Base-by-base conservation (phyloP, 2,113 vertebrate genomes). In the Podocnemis expansa region DNA sequence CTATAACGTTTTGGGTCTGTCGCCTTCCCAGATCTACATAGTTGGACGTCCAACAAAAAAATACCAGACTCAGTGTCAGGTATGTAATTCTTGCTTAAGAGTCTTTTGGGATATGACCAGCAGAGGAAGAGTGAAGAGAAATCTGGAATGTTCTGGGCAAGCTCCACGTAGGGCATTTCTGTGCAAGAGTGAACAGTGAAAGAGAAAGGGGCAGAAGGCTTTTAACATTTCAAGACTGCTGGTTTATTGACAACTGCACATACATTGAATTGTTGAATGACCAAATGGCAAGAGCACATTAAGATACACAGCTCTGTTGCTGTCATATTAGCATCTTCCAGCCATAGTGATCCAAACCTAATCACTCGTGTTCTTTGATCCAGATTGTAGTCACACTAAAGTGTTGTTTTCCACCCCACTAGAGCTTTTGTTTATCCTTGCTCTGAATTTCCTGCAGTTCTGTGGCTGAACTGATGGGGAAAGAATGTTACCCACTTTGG, bases 31-130 rank as follows among this genome's bases (percentile, higher is more conserved):
- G 97, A 99, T 99, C 97, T 99, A 99, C 97, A 99, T 99, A 49
- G 99, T 99, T 92, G 99, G 99, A 90, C 98, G 99, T 92, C 98
- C 99, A 60, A 99, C 99, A 54, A 99, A 99, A 98, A 99, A 99
- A 92, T 99, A 99, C 97, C 99, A 99, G 94, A 98, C 98, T 47
- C 99, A 99, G 93, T 99, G 99, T 97, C 99, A 99, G 99, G 99
- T 99, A 97, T 87, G 95, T 92, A 78, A 93, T 38, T 89, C 54
- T 47, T 82, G 45, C n/a, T 91, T 24, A 45, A 89, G 41, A 24
- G 0, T 81, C 43, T 21, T 41, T 2, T 21, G 31, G 78, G 80
- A n/a, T 27, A 4, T 34, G 25, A 34, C 19, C 63, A 10, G 5
- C 43, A 10, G 27, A 41, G 5, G 49, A 76, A 70, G 24, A 82